Conservation (phyloP, 2,888 invertebrate genomes). For the Uropetala carovei region DNA sequence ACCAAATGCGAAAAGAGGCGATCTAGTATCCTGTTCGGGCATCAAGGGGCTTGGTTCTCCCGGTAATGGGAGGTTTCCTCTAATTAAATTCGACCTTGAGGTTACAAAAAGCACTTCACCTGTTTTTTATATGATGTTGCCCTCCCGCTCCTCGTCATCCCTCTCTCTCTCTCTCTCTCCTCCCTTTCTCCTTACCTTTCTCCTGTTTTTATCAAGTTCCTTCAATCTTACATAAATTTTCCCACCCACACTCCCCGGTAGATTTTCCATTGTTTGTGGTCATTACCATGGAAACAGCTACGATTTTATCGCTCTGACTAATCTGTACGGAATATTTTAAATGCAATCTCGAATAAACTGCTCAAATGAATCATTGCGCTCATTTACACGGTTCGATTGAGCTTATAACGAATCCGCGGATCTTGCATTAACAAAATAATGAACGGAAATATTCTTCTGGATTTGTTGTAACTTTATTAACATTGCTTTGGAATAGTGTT, state of each 20-base stretch:
- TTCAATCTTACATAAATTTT: constrained; percentile 61
- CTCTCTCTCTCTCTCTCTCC: background rate
- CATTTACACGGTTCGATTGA: constrained; percentile 58
- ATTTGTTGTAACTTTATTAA: no score
- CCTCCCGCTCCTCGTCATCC: background rate
- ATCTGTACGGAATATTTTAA: constrained; percentile 33
- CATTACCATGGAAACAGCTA: constrained; percentile 61
- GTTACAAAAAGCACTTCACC: constrained; percentile 45
- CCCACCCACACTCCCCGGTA: constrained; percentile 5
- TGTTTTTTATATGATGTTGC: constrained; percentile 35
- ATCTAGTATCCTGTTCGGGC: constrained; percentile 32
- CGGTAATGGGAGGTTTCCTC: constrained; percentile 43
- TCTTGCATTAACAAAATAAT: background rate
- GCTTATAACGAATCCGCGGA: background rate
- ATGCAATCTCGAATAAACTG: background rate
- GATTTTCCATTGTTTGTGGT: constrained; percentile 42
- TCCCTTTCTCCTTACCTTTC: background rate
- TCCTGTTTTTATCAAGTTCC: constrained; percentile 35
- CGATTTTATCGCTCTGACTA: background rate
- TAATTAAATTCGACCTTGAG: constrained; percentile 63
- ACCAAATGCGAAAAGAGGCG: constrained; percentile 25
- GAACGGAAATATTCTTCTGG: no score
- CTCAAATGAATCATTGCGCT: constrained; percentile 38
- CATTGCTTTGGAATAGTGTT: no score
- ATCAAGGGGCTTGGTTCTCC: constrained; percentile 3